Percentiles rank a stretch among this genome's conserved stretches.
These are phyloP conservation scores for Hydra vulgaris DNA, from an alignment of 30 jellyfish, hydroid and myxozoan genomes.

Conservation along the genomic window DNA sequence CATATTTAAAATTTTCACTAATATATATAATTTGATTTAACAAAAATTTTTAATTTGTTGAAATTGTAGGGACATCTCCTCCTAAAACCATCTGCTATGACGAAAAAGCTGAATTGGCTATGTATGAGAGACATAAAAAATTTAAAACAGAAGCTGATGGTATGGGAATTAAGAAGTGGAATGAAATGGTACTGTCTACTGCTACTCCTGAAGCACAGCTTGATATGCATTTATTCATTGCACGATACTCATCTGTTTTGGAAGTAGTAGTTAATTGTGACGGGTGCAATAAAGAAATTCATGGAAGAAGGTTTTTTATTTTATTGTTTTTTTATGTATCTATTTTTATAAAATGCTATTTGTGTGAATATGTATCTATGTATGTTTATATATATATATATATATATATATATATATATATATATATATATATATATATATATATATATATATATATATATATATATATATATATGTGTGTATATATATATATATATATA, in stretches of 20 bases:
- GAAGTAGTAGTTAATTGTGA: slow-evolving; percentile 79
- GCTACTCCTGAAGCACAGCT: slow-evolving; percentile 63
- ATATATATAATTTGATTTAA: too few relatives aligned
- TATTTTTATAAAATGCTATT: not conserved
- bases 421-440: too few relatives aligned
- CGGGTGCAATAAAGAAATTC: slow-evolving; percentile 51
- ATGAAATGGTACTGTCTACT: slow-evolving; percentile 31
- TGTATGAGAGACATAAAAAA: slow-evolving; percentile 64
- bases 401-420: too few relatives aligned
- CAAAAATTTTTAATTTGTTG: not conserved
- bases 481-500: too few relatives aligned
- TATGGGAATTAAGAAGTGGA: slow-evolving; percentile 52
- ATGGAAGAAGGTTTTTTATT: slow-evolving; percentile 10
- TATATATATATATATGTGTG: too few relatives aligned
- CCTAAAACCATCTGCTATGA: slow-evolving; percentile 14
- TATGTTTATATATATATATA: too few relatives aligned
- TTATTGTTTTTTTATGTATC: not conserved
- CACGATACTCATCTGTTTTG: slow-evolving; percentile 64
- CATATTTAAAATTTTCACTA: not conserved
- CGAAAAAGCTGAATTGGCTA: slow-evolving; percentile 55
- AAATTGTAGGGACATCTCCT: slow-evolving; percentile 18
- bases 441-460: too few relatives aligned
- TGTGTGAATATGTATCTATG: too few relatives aligned
- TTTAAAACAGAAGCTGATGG: slow-evolving; percentile 49
- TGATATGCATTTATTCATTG: slow-evolving; percentile 75